Conservation (phyloP, 2,888 invertebrate species). For the Pteria penguin region DNA sequence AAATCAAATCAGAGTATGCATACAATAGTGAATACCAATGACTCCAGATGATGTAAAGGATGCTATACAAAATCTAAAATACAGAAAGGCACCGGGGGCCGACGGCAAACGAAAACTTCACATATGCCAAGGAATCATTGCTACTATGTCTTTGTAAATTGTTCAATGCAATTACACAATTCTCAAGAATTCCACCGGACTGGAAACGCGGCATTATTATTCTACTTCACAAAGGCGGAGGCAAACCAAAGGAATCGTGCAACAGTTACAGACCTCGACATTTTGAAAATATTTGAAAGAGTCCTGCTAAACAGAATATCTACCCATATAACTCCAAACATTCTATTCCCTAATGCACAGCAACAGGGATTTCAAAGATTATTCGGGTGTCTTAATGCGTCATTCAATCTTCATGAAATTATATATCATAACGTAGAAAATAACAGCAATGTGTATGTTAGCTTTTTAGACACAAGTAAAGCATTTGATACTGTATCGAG, state of each 20-base stretch:
- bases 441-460: slow-evolving; percentile 7
- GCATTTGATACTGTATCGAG: slow-evolving; percentile 23
- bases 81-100: too few species aligned
- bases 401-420: slow-evolving; percentile 25
- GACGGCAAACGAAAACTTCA: too few species aligned
- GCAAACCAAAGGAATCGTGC: neutral
- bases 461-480: slow-evolving; percentile 10
- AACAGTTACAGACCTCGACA: neutral
- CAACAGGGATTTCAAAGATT: slow-evolving; percentile 5
- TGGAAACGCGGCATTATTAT: neutral
- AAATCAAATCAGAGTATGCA: too few species aligned
- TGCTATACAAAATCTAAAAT: too few species aligned
- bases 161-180: neutral
- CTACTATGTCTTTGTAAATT: neutral
- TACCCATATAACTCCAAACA: too few species aligned
- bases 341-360: slow-evolving; percentile 16
- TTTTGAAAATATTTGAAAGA: neutral
- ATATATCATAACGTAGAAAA: slow-evolving; percentile 18
- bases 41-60: too few species aligned
- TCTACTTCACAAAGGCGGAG: neutral
- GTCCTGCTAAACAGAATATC: neutral
- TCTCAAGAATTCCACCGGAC: neutral
- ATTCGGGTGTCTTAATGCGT: slow-evolving; percentile 5
- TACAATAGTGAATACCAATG: too few species aligned
- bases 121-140: too few species aligned